A percentile compares a stretch with the other conserved stretches of the same genome.
phyloP scores from a whole-genome alignment of 2,113 vertebrate genomes.

The Jacana jacana region DNA sequence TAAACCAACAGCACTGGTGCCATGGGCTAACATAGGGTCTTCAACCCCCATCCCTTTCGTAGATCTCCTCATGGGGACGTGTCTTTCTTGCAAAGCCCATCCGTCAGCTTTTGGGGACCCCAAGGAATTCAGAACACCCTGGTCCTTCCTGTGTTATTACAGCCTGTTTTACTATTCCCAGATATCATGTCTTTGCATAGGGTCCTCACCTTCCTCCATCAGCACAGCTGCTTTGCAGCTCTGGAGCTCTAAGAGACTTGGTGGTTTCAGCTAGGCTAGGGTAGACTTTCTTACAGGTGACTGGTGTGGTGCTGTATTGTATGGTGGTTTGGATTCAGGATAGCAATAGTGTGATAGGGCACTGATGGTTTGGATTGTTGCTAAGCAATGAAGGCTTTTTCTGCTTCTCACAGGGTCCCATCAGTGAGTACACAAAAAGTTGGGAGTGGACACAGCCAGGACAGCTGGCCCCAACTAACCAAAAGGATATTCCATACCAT shows the following conservation, averaged over 20 bases:
- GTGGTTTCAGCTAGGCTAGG: neutral
- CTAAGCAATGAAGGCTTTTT: neutral
- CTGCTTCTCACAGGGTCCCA: neutral
- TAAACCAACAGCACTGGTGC: neutral
- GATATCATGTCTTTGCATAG: neutral
- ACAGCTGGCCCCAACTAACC: neutral
- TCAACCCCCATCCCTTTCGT: neutral
- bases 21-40: neutral
- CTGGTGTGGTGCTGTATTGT: neutral
- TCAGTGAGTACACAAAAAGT: neutral
- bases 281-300: neutral
- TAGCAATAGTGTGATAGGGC: neutral
- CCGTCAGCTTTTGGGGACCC: neutral
- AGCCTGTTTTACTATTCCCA: accelerated
- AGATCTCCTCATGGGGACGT: neutral
- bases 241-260: neutral
- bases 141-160: neutral
- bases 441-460: neutral
- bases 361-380: neutral
- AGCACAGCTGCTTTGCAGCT: neutral
- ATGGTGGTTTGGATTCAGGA: neutral
- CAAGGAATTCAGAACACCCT: neutral
- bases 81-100: neutral
- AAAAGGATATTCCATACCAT: neutral
- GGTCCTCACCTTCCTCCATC: neutral